Base-by-base conservation (phyloP, 2,888 invertebrate genomes). In the Pyrrhia umbra region DNA sequence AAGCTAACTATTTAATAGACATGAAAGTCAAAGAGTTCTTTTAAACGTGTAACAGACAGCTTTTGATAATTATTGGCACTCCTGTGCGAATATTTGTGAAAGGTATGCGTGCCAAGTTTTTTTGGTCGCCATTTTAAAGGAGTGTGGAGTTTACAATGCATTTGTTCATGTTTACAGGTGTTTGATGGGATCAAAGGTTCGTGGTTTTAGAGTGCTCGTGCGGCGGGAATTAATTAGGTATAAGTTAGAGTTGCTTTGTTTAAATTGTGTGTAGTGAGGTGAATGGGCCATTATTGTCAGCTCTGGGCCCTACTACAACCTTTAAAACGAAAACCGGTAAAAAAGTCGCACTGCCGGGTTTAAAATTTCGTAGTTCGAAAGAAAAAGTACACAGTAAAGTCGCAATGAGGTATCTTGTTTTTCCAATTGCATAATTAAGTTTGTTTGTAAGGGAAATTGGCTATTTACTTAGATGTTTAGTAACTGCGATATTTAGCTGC, bases 11-110 rank as follows among this genome's bases (percentile, higher is more conserved):
- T 51, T 45, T 45, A 69, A 51, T 68, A 51, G 45, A 64, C 46
- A 54, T 68, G 46, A 54, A 69, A 63, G 52, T 59, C 52, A 60
- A 59, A 63, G 63, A 75, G 49, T 52, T 75, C 25, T 47, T 73
- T 73, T 73, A 54, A 72, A 68, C 72, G 34, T 23, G 10, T n/a
- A 43, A 47, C 40, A 15, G 25, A 40, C 54, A 51, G 69, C 34
- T 66, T 69, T 64, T 55, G 64, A 50, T 47, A 66, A 75, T 75
- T 75, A 73, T 73, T 69, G 70, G 64, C 57, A 64, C 73, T 73
- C 60, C 21, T 64, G 51, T 56, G 43, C 30, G 39, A 56, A 63
- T 68, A 49, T 64, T 39, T 40, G 40, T n/a, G 18, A 39, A 56
- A 46, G 0, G 30, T n/a, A 51, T 25, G 47, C 21, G 27, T 50